Base-by-base conservation (phyloP, 1,140 invertebrate species). In the Parasteatoda tepidariorum region DNA sequence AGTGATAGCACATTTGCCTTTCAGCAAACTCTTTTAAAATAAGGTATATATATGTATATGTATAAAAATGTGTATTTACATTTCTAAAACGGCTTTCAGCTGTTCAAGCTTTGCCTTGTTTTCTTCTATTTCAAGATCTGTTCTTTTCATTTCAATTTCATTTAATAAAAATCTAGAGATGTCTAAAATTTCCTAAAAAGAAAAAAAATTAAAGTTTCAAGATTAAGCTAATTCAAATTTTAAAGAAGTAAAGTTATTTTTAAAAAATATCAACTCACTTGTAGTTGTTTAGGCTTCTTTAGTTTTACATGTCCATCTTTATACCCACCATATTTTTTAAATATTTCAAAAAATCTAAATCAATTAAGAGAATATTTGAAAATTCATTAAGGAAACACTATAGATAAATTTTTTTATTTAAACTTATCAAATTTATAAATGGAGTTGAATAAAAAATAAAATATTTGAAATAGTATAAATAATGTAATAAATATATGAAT, bases 31-130 rank as follows among this genome's bases (percentile, higher is more conserved):
- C n/a, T n/a, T n/a, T n/a, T n/a, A n/a, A n/a, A n/a, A n/a, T n/a
- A n/a, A n/a, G n/a, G n/a, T n/a, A n/a, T n/a, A n/a, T n/a, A n/a
- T n/a, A n/a, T n/a, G n/a, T n/a, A n/a, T n/a, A n/a, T n/a, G n/a
- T n/a, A n/a, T n/a, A n/a, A n/a, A n/a, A n/a, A 85, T 88, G 70
- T 5, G 31, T 26, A 90, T 92, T 91, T 90, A 98, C 98, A 99
- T 99, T 93, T 99, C 98, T 9, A 99, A 90, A 59, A 99, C 98
- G 87, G 95, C 95, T 90, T 99, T 99, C 0, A 99, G 91, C 89
- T 99, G 98, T 88, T 99, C 97, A 75, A 99, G 90, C 91, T 99
- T 99, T 26, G 95, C 95, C 88, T 97, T 95, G 88, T 97, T 96
- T 89, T 98, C 97, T 88, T 98, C 96, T n/a, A 99, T 93, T 89